These are phyloP conservation scores for Dendroctonus valens DNA, from an alignment of 1,140 invertebrate species.

Conservation along the genomic window DNA sequence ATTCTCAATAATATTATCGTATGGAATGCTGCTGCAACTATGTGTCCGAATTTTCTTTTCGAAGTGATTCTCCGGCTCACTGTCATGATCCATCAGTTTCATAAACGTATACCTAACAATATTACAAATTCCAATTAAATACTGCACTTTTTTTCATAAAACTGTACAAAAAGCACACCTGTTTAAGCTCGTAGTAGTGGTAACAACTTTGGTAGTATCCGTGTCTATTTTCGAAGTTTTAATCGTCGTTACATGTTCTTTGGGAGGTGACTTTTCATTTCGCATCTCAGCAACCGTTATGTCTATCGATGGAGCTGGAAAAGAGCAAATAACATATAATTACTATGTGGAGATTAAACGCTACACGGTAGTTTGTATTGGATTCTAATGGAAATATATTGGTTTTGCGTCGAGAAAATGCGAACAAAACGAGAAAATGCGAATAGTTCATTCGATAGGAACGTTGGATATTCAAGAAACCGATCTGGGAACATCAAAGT, in stretches of 20 bases:
- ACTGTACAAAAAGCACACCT: constrained; percentile 16
- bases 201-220: constrained; percentile 41
- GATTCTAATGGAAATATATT: no score
- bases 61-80: constrained; percentile 22
- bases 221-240: constrained; percentile 40
- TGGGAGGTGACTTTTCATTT: constrained; percentile 24
- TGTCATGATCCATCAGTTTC: constrained; percentile 41
- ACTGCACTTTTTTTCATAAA: background rate
- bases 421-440: no score
- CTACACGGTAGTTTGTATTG: no score
- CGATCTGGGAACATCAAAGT: no score
- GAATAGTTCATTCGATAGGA: no score
- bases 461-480: no score
- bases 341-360: no score
- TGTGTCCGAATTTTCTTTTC: constrained; percentile 47
- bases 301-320: constrained; percentile 5
- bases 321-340: background rate
- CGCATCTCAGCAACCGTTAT: constrained; percentile 3
- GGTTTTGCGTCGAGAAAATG: no score
- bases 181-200: constrained; percentile 45
- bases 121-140: background rate
- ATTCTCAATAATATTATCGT: constrained; percentile 50
- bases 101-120: constrained; percentile 43
- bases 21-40: constrained; percentile 48
- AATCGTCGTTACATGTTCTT: constrained; percentile 34